A percentile compares a stretch with the other conserved stretches of the same genome.
Evolutionary conservation across 2,888 invertebrate genomes (phyloP).

Genomic region (Dione juno): DNA sequence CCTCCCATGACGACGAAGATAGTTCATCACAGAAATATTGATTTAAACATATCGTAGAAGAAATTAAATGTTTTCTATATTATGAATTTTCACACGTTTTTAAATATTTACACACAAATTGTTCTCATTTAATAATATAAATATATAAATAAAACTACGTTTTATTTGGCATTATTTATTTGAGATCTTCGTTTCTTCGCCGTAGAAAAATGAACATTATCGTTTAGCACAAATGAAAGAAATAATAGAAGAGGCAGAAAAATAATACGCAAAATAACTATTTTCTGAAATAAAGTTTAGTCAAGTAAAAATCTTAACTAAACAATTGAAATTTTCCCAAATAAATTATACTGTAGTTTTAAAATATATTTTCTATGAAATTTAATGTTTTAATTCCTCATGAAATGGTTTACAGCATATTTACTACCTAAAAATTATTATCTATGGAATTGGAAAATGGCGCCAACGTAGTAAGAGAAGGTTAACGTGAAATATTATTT

Average conservation of each 20-base stretch:
- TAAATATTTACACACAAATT: constrained; percentile 5
- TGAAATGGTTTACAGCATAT: neutral
- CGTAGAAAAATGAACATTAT: constrained; percentile 26
- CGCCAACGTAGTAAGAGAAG: neutral
- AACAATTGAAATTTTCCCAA: neutral
- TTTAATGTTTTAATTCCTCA: neutral
- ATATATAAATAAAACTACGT: constrained; percentile 54
- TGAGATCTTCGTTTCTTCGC: constrained; percentile 28
- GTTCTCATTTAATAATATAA: constrained; percentile 22
- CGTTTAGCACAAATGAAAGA: constrained; percentile 11
- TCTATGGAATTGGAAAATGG: constrained; percentile 2
- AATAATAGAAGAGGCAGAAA: neutral
- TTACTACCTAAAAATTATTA: neutral
- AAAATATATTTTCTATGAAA: neutral
- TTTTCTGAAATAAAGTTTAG: constrained; percentile 18
- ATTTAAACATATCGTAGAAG: neutral
- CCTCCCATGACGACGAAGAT: constrained; percentile 60
- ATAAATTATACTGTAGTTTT: neutral
- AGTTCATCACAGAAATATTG: constrained; percentile 43
- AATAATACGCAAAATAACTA: neutral
- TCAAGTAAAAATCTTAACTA: neutral
- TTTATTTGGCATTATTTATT: constrained; percentile 52
- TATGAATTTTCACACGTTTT: neutral
- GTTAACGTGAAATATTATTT: neutral
- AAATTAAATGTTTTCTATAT: constrained; percentile 1